Base-by-base conservation (phyloP, 2,888 invertebrate species). In the Tenthredo livida region DNA sequence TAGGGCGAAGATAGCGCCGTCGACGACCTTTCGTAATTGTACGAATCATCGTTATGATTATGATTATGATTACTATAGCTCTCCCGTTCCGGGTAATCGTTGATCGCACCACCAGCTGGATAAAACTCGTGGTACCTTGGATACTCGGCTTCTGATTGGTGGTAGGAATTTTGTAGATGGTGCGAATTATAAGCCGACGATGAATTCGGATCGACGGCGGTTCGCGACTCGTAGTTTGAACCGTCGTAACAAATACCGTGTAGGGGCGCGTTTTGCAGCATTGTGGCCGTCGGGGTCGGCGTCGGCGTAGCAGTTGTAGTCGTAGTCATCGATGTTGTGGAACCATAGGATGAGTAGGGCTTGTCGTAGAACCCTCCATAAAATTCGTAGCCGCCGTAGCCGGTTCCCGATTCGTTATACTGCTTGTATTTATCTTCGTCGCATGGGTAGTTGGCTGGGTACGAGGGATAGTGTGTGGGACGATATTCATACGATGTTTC, bases 401-500 rank as follows among this genome's bases (percentile, higher is more conserved):
- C 15, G 0, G 21, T 67, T 25, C 47, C 83, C 1, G 80, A 61
- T n/a, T 91, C 90, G 87, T 92, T 91, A 85, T 92, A 91, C 89
- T 92, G 92, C 84, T 92, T 91, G 87, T 88, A 90, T 29, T 84
- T 86, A 86, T 50, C 72, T 10, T 93, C 93, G 84, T 93, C 93
- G 89, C 93, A 93, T 21, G 93, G 93, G 86, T 93, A 93, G 87
- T 93, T 93, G 0, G 93, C 90, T 65, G 93, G 93, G 85, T 93
- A 93, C 85, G 93, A 92, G 84, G 93, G 93, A 85, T 93, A 93
- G 85, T 93, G 92, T 15, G 93, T 93, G 21, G 93, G 91, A 89
- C 93, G 93, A 90, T 93, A 93, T 89, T 93, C 93, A 87, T 93
- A 93, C 75, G 92, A 93, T 85, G 90, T 87, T 47, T 91, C 91